These are phyloP conservation scores for Petromus typicus DNA, from an alignment of 2,113 vertebrate species.

Conservation along the genomic window DNA sequence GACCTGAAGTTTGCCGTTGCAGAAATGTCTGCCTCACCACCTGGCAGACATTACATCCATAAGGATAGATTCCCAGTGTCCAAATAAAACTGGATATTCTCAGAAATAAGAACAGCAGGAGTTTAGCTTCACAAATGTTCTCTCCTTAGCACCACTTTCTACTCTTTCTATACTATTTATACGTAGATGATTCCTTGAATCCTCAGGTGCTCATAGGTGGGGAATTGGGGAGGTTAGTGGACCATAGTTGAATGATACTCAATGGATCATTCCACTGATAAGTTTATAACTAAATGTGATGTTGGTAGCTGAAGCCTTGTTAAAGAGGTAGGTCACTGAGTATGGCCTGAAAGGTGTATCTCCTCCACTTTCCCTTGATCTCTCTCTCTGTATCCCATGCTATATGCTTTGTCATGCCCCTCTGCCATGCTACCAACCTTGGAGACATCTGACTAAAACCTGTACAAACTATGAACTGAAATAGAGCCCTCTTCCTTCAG, in stretches of 20 bases:
- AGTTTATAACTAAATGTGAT: neutral
- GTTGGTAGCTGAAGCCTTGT: neutral
- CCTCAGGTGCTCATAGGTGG: neutral
- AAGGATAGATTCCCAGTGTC: constrained; percentile 26
- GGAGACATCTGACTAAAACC: neutral
- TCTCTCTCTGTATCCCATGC: neutral
- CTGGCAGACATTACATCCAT: constrained; percentile 10
- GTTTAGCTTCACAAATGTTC: neutral
- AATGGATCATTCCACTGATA: neutral
- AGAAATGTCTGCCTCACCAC: neutral
- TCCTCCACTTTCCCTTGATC: neutral
- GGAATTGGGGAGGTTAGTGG: neutral
- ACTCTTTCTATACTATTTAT: neutral
- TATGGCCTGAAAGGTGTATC: neutral
- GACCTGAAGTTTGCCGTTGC: neutral
- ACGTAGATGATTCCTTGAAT: neutral
- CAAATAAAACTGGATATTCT: constrained; percentile 36
- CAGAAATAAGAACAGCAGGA: constrained; percentile 14
- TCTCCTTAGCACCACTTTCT: neutral
- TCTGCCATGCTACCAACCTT: neutral
- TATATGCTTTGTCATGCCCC: neutral
- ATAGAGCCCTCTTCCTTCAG: neutral
- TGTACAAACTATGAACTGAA: neutral
- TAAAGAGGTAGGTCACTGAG: neutral
- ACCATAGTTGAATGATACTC: neutral